Conservation (phyloP, 2,113 vertebrate species). For the Rhynchomys soricoides region DNA sequence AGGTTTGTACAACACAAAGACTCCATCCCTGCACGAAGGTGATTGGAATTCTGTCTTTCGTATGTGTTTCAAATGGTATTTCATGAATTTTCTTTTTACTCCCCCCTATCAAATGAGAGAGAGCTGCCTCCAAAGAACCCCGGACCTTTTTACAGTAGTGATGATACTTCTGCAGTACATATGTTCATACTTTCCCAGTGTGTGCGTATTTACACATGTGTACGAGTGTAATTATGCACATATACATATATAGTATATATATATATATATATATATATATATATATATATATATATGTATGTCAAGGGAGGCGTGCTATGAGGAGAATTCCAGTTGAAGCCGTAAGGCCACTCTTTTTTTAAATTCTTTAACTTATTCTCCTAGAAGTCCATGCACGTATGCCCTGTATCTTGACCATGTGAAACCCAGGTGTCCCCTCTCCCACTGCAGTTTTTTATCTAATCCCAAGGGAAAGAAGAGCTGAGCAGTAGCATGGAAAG, state of each 20-base stretch:
- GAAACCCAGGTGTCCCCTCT: not conserved
- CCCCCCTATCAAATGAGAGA: not conserved
- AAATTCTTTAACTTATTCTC: not conserved
- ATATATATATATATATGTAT: no score
- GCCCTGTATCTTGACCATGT: not conserved
- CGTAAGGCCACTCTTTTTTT: not conserved
- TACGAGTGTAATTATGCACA: not conserved
- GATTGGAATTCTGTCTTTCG: not conserved
- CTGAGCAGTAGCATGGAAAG: not conserved
- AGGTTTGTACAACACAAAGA: not conserved
- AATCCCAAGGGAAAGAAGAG: not conserved
- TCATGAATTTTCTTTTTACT: not conserved
- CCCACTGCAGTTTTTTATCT: not conserved
- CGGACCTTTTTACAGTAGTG: not conserved
- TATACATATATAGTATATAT: not conserved
- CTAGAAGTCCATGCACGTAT: not conserved
- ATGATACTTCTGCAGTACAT: not conserved
- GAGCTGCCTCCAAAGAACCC: not conserved
- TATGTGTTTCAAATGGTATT: not conserved
- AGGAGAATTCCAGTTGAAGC: slow-evolving; percentile 19
- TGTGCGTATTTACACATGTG: not conserved
- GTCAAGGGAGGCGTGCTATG: not conserved
- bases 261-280: no score
- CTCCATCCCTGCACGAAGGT: not conserved
- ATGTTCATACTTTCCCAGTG: not conserved